Evolutionary conservation across 2,888 invertebrate genomes (phyloP).

Genomic region (Spilosoma lubricipeda): DNA sequence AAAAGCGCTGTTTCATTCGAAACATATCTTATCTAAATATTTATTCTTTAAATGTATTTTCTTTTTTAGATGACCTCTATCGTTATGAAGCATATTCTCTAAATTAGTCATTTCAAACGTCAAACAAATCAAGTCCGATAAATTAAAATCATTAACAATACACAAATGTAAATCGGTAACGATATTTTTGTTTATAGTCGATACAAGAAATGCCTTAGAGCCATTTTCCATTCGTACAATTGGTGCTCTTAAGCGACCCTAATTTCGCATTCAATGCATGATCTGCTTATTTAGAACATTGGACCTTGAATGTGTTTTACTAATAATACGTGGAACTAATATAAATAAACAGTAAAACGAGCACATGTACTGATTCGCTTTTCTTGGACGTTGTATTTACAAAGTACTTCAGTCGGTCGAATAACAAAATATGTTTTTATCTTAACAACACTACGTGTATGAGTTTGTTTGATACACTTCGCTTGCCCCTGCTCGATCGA

Average conservation of each 20-base stretch:
- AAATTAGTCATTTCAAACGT: not conserved
- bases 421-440: not conserved
- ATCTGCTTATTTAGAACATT: constrained; percentile 1
- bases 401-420: not conserved
- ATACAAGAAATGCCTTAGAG: not conserved
- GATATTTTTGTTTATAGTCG: not conserved
- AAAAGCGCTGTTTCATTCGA: not conserved
- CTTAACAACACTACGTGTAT: not conserved
- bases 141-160: not conserved
- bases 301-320: not conserved
- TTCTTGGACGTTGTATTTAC: not conserved
- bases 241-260: not conserved
- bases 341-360: not conserved
- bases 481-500: not conserved
- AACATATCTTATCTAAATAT: not conserved
- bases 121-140: not conserved
- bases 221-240: not conserved
- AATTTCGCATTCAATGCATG: not conserved
- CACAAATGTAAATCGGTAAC: not conserved
- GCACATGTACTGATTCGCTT: not conserved
- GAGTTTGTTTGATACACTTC: not conserved
- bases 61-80: not conserved
- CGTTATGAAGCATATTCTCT: no score
- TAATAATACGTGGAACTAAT: not conserved
- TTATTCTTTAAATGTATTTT: not conserved